Conservation (phyloP, 2,888 invertebrate species). For the Dolomedes plantarius region DNA sequence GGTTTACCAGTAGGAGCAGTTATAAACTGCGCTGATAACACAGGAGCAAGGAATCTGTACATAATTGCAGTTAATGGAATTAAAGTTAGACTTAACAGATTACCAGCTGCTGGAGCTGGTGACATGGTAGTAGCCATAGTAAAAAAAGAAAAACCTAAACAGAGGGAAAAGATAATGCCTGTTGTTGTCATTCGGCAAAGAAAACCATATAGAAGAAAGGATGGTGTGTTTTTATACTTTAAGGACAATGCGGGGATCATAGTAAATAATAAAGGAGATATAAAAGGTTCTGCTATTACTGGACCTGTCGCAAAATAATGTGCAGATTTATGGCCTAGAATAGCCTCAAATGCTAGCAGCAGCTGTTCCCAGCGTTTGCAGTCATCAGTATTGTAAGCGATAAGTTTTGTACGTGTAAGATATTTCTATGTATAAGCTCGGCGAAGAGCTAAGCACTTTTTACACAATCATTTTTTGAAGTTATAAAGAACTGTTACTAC, state of each 20-base stretch:
- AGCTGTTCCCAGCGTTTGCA: too few relatives aligned
- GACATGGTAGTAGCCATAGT: conserved; percentile 99
- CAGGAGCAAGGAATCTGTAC: conserved; percentile 99
- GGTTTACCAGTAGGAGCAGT: conserved; percentile 99
- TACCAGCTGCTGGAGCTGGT: conserved; percentile 97
- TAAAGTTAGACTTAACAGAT: conserved; percentile 96
- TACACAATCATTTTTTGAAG: too few relatives aligned
- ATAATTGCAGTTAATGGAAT: conserved; percentile 99
- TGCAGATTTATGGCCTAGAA: conserved; percentile 99
- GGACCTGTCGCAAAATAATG: conserved; percentile 99
- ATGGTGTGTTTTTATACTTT: conserved; percentile 99
- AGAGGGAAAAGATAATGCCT: conserved; percentile 99
- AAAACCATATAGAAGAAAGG: conserved; percentile 99
- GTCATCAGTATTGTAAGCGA: too few relatives aligned
- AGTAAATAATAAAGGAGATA: conserved; percentile 99
- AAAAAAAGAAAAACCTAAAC: conserved; percentile 99
- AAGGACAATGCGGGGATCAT: conserved; percentile 99
- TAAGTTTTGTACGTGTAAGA: too few relatives aligned
- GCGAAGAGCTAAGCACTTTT: too few relatives aligned
- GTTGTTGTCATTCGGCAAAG: conserved; percentile 99
- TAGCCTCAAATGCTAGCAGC: conserved; percentile 99
- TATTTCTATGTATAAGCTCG: too few relatives aligned
- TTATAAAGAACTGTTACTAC: too few relatives aligned
- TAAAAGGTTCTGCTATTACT: conserved; percentile 99
- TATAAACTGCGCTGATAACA: conserved; percentile 99